Conservation (phyloP, 2,113 vertebrate species). For the Corythaeola cristata region DNA sequence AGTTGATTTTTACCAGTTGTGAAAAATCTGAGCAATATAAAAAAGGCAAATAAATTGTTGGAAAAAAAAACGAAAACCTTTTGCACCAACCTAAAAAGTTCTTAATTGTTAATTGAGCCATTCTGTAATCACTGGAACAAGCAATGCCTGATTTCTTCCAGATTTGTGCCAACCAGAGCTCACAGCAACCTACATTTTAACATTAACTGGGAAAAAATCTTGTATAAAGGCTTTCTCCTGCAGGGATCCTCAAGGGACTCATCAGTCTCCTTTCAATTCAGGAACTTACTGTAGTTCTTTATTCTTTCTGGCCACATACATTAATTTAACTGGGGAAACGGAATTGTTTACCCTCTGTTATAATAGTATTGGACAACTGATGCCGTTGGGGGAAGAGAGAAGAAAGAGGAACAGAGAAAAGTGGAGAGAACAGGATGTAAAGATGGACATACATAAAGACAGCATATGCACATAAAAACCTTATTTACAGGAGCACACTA, state of each 20-base stretch:
- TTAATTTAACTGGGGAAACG: background rate
- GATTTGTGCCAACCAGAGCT: background rate
- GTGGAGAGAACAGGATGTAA: background rate
- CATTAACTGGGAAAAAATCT: background rate
- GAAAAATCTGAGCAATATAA: background rate
- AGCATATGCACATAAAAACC: background rate
- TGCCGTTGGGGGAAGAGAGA: background rate
- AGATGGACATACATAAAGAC: background rate
- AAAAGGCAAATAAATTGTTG: background rate
- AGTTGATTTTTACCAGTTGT: background rate
- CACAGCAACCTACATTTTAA: background rate
- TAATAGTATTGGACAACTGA: background rate
- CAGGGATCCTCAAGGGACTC: background rate
- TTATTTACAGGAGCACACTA: background rate
- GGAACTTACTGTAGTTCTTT: background rate
- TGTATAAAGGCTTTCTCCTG: background rate
- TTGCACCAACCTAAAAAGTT: background rate
- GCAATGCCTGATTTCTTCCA: background rate
- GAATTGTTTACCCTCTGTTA: background rate
- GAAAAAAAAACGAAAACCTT: background rate
- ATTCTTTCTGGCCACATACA: background rate
- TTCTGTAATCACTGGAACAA: background rate
- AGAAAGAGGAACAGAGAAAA: background rate
- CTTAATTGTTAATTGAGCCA: background rate
- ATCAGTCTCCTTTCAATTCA: background rate